phyloP scores from a whole-genome alignment of 2,797 vertebrate genomes.

The Phrynocephalus vlangalii region DNA sequence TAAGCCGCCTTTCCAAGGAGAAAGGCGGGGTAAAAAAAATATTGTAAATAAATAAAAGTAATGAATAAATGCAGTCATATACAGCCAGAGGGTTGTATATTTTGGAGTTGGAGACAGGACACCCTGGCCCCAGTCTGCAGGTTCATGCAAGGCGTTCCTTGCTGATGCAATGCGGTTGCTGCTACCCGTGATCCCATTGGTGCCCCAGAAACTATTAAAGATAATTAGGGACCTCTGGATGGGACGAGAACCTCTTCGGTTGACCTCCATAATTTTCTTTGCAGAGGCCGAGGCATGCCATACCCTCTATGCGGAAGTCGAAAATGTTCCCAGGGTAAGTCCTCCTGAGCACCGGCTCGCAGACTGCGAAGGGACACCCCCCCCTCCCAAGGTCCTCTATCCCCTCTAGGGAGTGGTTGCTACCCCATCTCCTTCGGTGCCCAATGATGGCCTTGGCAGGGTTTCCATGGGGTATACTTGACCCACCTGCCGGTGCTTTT shows the following conservation, averaged over 20 bases:
- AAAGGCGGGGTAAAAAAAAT: no score
- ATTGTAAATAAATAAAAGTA: no score
- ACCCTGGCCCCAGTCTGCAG: no score
- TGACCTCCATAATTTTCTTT: constrained; percentile 11
- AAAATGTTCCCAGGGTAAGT: constrained; percentile 1
- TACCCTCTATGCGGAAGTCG: not conserved
- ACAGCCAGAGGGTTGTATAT: no score
- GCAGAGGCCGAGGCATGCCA: not conserved
- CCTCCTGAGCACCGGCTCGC: not conserved
- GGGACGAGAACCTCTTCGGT: not conserved
- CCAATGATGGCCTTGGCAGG: not conserved
- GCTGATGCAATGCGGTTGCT: no score
- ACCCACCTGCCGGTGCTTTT: not conserved
- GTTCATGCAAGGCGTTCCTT: no score
- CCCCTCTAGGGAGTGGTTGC: no score
- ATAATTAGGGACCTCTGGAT: not conserved
- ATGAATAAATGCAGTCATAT: no score
- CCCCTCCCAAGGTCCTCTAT: not conserved
- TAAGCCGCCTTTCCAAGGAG: no score
- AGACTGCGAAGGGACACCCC: not conserved
- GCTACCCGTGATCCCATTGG: no score
- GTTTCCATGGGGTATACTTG: not conserved
- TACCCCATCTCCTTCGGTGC: not conserved
- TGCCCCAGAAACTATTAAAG: no score
- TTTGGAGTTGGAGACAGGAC: no score